A percentile compares a stretch with the other conserved stretches of the same genome.
These are phyloP conservation scores for Apantesis nais DNA, from an alignment of 2,888 invertebrate genomes.

Conservation along the genomic window DNA sequence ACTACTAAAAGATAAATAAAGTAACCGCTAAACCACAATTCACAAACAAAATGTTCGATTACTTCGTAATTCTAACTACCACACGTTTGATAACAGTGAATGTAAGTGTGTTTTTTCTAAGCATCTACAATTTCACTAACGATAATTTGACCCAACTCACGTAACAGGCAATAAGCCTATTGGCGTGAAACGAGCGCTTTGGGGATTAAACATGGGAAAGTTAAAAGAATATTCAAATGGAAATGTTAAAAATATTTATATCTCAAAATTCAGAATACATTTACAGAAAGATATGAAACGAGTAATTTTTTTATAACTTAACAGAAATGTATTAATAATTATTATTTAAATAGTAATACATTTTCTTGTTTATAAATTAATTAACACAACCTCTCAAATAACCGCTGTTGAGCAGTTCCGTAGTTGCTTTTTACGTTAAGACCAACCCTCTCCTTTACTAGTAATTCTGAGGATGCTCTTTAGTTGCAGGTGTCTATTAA, in stretches of 20 bases:
- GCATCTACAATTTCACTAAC: not conserved
- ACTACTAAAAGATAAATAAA: not conserved
- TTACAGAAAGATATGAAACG: not conserved
- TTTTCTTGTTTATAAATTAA: too few relatives aligned
- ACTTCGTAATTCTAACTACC: not conserved
- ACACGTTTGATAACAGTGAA: not conserved
- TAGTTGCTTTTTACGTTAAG: too few relatives aligned
- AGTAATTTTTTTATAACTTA: too few relatives aligned
- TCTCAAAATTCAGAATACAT: not conserved
- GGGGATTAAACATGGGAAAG: not conserved
- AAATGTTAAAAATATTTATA: not conserved
- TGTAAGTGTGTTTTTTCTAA: not conserved
- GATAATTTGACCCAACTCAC: not conserved
- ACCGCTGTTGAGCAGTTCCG: too few relatives aligned
- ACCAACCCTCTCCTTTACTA: too few relatives aligned
- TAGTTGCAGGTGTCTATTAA: too few relatives aligned
- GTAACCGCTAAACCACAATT: not conserved
- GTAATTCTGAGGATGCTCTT: too few relatives aligned
- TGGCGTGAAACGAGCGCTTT: not conserved
- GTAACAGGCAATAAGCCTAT: not conserved
- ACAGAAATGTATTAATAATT: not conserved
- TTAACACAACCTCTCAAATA: too few relatives aligned
- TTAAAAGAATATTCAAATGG: not conserved
- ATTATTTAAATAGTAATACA: too few relatives aligned
- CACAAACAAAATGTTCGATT: not conserved